Evolutionary conservation across 2,797 vertebrate genomes (phyloP), one percentile per base, ranked within the genome.

Genomic region (Alectoris magna): DNA sequence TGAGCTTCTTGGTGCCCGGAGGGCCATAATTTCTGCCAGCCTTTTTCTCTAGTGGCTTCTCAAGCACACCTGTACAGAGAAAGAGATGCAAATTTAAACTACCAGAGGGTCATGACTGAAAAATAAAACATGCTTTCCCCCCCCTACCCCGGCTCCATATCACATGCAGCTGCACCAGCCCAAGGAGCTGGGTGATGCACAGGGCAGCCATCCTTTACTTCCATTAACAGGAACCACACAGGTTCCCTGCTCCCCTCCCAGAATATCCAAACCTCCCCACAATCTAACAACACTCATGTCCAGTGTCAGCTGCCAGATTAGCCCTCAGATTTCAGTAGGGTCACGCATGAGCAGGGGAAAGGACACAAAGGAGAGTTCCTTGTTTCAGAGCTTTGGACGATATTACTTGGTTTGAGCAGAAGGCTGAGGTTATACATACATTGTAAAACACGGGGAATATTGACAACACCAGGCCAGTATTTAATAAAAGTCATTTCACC

Each of bases 21-120:
- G 99, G 99, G 8, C 98, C 98, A 0, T 99, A 99, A 93, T 97
- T 99, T 83, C 98, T 98, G 31, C 99, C 99, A 2, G 99, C 98
- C 93, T 99, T 99, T 93, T 99, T 99, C 79, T 99, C 99, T 34
- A 99, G 97, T 82, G 99, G 98, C 86, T 99, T 99, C 96, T 99
- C 98, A 81, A 99, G 94, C 62, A 98, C 96, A 38, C 96, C 99
- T 99, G 96, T 7, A 38, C 5, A 36, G 95, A 79, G 96, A 29
- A 29, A 93, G 55, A 83, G 43, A n/a, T 0, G 10, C 27, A 66
- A 59, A 60, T n/a, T 14, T 73, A 8, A 80, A 46, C 26, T n/a
- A 14, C 14, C 0, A 3, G 14, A 12, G 3, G 1, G 17, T 9
- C 48, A 19, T 1, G 15, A 18, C 38, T 74, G 51, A 19, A n/a